Percentiles rank a stretch among this genome's conserved stretches.
Evolutionary conservation across 2,797 vertebrate species (phyloP).

Genomic region (Brachyalestes nurse): DNA sequence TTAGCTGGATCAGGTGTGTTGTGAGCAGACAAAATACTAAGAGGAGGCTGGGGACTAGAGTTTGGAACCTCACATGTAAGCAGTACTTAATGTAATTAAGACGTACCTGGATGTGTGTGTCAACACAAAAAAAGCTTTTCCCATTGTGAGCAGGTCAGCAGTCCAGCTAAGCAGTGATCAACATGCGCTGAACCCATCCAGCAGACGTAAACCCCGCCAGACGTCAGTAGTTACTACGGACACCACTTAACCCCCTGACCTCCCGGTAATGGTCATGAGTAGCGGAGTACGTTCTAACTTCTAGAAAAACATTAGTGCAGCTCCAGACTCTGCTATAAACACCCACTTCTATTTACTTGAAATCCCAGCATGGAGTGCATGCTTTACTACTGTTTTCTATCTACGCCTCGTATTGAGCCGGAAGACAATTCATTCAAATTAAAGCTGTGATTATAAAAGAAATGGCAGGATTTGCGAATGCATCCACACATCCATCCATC

Average conservation of each 20-base stretch:
- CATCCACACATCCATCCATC: too few species aligned
- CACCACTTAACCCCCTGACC: conserved; percentile 27
- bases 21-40: background rate
- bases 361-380: too few species aligned
- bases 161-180: background rate
- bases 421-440: too few species aligned
- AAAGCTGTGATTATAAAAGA: too few species aligned
- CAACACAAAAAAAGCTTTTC: background rate
- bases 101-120: background rate
- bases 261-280: background rate
- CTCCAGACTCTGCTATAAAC: background rate
- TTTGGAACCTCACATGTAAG: background rate
- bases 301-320: too few species aligned
- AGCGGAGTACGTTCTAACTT: background rate
- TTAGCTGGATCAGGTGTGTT: background rate
- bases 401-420: too few species aligned
- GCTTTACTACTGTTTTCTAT: too few species aligned
- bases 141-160: background rate
- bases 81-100: background rate
- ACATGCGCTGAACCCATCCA: background rate
- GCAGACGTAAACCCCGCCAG: conserved; percentile 3
- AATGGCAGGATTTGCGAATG: too few species aligned
- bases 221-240: conserved; percentile 22
- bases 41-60: too few species aligned
- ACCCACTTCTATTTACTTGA: background rate